Percentiles rank a stretch among this genome's conserved stretches.
These are phyloP conservation scores for Apis mellifera DNA, from an alignment of 1,140 invertebrate genomes.

Conservation along the genomic window DNA sequence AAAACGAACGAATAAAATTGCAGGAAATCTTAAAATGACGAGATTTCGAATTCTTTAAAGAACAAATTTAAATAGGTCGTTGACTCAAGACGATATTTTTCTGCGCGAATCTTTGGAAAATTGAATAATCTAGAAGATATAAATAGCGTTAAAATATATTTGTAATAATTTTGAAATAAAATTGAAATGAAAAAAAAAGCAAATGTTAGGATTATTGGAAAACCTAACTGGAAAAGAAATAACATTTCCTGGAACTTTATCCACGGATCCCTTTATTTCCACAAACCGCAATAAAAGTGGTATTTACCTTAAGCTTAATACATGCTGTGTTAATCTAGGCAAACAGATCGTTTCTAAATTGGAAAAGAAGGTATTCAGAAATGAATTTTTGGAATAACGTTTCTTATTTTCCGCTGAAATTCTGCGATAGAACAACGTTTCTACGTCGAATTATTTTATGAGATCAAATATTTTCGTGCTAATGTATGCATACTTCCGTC, in stretches of 20 bases:
- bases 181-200: background rate
- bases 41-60: background rate
- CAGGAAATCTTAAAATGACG: background rate
- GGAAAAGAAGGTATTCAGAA: background rate
- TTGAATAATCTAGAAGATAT: background rate
- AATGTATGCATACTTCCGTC: background rate
- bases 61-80: background rate
- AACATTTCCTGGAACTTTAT: background rate
- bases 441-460: background rate
- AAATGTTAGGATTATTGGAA: too few species aligned
- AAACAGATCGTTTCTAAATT: background rate
- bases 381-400: too few species aligned
- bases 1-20: background rate
- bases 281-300: background rate
- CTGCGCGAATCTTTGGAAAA: background rate
- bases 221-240: background rate
- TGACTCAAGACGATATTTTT: background rate
- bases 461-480: background rate
- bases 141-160: background rate
- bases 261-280: background rate
- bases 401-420: background rate
- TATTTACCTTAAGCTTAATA: constrained; percentile 11
- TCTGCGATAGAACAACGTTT: background rate
- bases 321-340: background rate
- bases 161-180: background rate